Base-by-base conservation (phyloP, 1,140 invertebrate genomes). In the Patella vulgata region DNA sequence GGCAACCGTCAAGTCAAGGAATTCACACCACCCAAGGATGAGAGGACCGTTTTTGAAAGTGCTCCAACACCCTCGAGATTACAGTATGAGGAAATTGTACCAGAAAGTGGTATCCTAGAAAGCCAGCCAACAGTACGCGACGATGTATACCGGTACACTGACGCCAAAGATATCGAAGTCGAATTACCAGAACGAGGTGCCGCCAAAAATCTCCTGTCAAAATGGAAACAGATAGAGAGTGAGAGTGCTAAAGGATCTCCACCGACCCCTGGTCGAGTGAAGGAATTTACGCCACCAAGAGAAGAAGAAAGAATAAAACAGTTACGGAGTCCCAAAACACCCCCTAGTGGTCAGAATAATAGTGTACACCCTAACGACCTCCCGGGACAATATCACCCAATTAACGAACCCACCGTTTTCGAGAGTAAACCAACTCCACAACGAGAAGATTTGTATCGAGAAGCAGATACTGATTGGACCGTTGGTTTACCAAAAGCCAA, bases 211-310 rank as follows among this genome's bases (percentile, higher is more conserved):
- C 58, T 81, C 64, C 70, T 79, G 21, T 75, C 71, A 2, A 70
- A 70, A 56, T 81, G 76, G 74, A 74, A 68, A 47, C 76, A 79
- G 50, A 50, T 78, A 25, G 77, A 80, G 65, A 65, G 61, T 11
- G 59, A 71, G 30, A 71, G 60, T 59, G 62, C 57, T 55, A 36
- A 25, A 11, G 44, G 68, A 42, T 68, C 66, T 1, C 65, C 69
- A 2, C 51, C 59, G 30, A 61, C 74, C 14, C 51, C 64, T 17
- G 59, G 70, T 5, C 70, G 64, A 50, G 68, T 55, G 30, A 77
- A 77, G 64, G 79, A 81, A 59, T 81, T 81, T 52, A 81, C 79
- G 2, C 79, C 79, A 12, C 79, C 79, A 2, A 60, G 79, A 19
- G 77, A 75, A 17, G 71, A 75, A 11, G 57, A 66, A 2, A 50